Conservation (phyloP, 92 coral and sea anemone genomes). For the Epizoanthus ramosus region DNA sequence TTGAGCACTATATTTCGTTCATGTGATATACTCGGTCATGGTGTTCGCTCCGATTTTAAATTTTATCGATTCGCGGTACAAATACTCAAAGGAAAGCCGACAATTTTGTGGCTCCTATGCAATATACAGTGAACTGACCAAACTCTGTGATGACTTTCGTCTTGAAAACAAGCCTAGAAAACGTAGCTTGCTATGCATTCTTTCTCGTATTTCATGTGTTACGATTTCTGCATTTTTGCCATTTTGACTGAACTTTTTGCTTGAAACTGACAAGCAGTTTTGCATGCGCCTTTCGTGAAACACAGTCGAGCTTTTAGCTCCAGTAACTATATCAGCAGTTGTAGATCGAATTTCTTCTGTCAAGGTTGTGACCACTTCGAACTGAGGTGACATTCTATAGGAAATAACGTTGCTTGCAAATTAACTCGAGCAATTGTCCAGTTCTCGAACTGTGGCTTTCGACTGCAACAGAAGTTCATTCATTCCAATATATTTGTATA, state of each 20-base stretch:
- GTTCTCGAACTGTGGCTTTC: conserved; percentile 7
- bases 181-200: conserved; percentile 12
- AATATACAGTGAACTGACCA: conserved; percentile 59
- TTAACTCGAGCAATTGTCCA: neutral
- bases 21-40: conserved; percentile 37
- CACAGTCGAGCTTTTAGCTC: conserved; percentile 15
- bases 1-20: neutral
- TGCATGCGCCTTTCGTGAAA: neutral
- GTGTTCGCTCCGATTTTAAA: conserved; percentile 66
- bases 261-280: conserved; percentile 27
- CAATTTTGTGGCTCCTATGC: conserved; percentile 71
- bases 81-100: conserved; percentile 89
- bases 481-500: conserved; percentile 7
- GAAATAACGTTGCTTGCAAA: neutral
- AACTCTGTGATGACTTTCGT: conserved; percentile 41
- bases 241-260: conserved; percentile 20
- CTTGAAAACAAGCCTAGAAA: conserved; percentile 18
- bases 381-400: neutral
- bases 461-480: conserved; percentile 18
- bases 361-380: neutral
- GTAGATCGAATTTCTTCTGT: conserved; percentile 31
- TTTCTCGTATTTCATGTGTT: conserved; percentile 12
- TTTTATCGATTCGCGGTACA: conserved; percentile 92
- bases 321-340: conserved; percentile 35
- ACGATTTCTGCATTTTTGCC: conserved; percentile 15